Evolutionary conservation across 2,888 invertebrate genomes (phyloP), one percentile per base, ranked within the genome.

Genomic region (Epinotia demarniana): DNA sequence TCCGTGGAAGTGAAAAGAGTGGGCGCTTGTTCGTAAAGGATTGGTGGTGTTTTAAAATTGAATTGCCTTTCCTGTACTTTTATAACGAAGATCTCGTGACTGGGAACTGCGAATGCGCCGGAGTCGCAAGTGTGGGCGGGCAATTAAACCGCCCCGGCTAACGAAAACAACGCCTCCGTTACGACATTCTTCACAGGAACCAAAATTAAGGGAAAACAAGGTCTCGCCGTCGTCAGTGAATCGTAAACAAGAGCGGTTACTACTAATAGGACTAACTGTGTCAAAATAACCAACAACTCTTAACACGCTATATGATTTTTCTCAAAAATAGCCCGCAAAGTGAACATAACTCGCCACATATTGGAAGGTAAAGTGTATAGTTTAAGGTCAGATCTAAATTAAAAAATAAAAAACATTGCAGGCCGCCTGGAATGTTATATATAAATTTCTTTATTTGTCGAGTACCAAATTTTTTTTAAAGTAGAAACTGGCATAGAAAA

Each of bases 121-220:
- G 68, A 58, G 58, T 68, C 39, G 72, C 71, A 63, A 33, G 66
- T 49, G 79, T 80, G 79, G 80, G 80, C 72, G 78, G 80, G 75
- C 78, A 66, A 77, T 80, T 77, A 79, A 78, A 79, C 77, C 70
- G 76, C 76, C 77, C 68, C 76, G 67, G 72, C 77, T 78, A 58
- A 75, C 77, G 78, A 78, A 80, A 81, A 81, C 80, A 79, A 78
- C 78, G 79, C 76, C 77, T 76, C 76, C 49, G 74, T 78, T 77
- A 73, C 75, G 78, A 81, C 78, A 78, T 78, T 78, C 77, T 76
- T 76, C 77, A 75, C 58, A 70, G 75, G 75, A 81, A 78, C 75
- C 73, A 70, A 75, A 77, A 49, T 71, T 61, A 72, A 72, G 75
- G 75, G 61, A 75, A 75, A 75, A 62, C 71, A 72, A 75, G 75